These are phyloP conservation scores for Agriopis marginaria DNA, from an alignment of 2,888 invertebrate species.

Conservation along the genomic window DNA sequence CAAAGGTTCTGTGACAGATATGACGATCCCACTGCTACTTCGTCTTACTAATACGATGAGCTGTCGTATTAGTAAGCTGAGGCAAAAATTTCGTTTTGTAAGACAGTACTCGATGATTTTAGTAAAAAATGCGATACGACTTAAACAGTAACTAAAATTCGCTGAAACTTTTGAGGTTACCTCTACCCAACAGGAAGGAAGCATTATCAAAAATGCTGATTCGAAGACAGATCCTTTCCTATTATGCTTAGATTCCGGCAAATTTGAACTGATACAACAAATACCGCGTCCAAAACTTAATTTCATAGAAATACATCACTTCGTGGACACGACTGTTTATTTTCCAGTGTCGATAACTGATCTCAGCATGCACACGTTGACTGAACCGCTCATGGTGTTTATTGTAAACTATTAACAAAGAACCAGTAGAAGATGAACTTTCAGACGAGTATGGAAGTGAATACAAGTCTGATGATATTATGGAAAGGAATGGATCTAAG, in stretches of 20 bases:
- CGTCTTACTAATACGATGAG: too few species aligned
- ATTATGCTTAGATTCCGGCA: conserved; percentile 1
- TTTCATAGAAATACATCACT: conserved; percentile 70
- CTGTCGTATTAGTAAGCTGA: too few species aligned
- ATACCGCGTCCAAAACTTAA: conserved; percentile 21
- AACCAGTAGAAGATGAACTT: conserved; percentile 37
- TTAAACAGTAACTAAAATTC: too few species aligned
- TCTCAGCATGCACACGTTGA: conserved; percentile 72
- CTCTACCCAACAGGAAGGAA: conserved; percentile 8
- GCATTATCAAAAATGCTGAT: neutral
- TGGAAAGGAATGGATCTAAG: conserved; percentile 18
- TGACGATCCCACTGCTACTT: too few species aligned
- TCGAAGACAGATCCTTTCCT: conserved; percentile 19
- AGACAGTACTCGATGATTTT: too few species aligned
- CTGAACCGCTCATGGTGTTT: conserved; percentile 75
- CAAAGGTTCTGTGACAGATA: too few species aligned
- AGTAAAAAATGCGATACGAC: too few species aligned
- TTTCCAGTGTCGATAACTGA: conserved; percentile 76
- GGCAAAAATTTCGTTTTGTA: too few species aligned
- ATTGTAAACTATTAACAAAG: conserved; percentile 57
- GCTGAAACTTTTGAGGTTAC: neutral
- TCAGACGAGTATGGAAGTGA: conserved; percentile 1
- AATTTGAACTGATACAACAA: conserved; percentile 17
- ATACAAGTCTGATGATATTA: conserved; percentile 8
- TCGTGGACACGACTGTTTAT: conserved; percentile 72